Conservation (phyloP, 1,140 invertebrate genomes). For the Saccostrea glomerata region DNA sequence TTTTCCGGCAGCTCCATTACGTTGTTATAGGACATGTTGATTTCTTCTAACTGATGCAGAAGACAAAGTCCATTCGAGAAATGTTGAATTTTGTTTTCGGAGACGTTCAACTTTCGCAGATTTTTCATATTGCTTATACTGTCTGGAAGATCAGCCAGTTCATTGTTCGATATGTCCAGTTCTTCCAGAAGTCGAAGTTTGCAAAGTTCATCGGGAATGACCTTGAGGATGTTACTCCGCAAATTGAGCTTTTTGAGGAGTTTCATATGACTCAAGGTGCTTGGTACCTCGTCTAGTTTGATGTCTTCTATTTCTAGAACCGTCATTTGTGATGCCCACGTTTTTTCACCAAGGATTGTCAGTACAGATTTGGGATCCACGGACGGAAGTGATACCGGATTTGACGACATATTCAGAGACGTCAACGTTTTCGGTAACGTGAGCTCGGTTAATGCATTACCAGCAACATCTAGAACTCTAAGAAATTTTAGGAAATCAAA, state of each 20-base stretch:
- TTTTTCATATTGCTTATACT: conserved; percentile 65
- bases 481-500: conserved; percentile 67
- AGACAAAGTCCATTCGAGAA: conserved; percentile 66
- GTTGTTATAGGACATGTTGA: conserved; percentile 73
- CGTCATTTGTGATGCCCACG: conserved; percentile 64
- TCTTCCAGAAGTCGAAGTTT: conserved; percentile 67
- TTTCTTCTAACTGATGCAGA: conserved; percentile 67
- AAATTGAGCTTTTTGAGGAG: conserved; percentile 65
- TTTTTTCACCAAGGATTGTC: conserved; percentile 61
- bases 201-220: conserved; percentile 67
- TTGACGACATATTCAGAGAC: conserved; percentile 69
- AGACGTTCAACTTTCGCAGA: conserved; percentile 66
- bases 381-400: conserved; percentile 67
- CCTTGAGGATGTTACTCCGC: conserved; percentile 68
- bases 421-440: conserved; percentile 70
- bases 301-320: conserved; percentile 68
- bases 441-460: conserved; percentile 71
- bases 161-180: conserved; percentile 69
- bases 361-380: conserved; percentile 66
- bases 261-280: conserved; percentile 64
- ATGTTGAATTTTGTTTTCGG: conserved; percentile 70
- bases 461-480: conserved; percentile 65
- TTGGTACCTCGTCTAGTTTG: conserved; percentile 72
- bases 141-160: conserved; percentile 65
- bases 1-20: conserved; percentile 69